Evolutionary conservation across 2,797 vertebrate species (phyloP), one percentile per base, ranked within the genome.

Genomic region (Anabas testudineus): DNA sequence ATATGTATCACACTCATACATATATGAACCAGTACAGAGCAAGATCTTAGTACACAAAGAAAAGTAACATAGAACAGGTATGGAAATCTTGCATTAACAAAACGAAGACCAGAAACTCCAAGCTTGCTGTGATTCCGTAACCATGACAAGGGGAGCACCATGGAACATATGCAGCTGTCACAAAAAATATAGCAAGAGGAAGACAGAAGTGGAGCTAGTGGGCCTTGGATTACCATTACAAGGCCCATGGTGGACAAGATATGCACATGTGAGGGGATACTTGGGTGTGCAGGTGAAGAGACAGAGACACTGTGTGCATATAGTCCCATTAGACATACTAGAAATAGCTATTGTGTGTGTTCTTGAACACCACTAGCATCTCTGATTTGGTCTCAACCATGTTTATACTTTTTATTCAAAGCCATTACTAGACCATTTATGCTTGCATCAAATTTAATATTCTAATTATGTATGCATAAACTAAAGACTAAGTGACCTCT

Each of bases 81-180:
- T 89, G 90, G 87, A 91, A 90, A 91, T 92, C 90, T 91, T 92
- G 93, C 92, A 94, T 89, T 84, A 88, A 92, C 88, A 90, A 85
- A 93, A 92, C 77, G 48, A 89, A 89, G 83, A 91, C 88, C 94
- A 96, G 88, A 94, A 93, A 95, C 94, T 95, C 95, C 95, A 97
- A 96, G 94, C 95, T 97, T 95, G 91, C 95, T 95, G 95, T 95
- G 96, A 96, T 95, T 95, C 95, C 85, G 92, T 94, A 94, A 96
- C 95, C 93, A 97, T 96, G 95, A 98, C 94, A 94, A 95, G 95
- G 93, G 95, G 87, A 94, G 94, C 95, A 96, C 94, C 94, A 95
- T 89, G 81, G 89, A 80, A 92, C 80, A 85, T 84, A 91, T 87
- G 87, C 87, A 92, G 92, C 91, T 83, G 83, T 89, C 83, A 91